Evolutionary conservation across 2,113 vertebrate genomes (phyloP).

Genomic region (Pionites leucogaster): DNA sequence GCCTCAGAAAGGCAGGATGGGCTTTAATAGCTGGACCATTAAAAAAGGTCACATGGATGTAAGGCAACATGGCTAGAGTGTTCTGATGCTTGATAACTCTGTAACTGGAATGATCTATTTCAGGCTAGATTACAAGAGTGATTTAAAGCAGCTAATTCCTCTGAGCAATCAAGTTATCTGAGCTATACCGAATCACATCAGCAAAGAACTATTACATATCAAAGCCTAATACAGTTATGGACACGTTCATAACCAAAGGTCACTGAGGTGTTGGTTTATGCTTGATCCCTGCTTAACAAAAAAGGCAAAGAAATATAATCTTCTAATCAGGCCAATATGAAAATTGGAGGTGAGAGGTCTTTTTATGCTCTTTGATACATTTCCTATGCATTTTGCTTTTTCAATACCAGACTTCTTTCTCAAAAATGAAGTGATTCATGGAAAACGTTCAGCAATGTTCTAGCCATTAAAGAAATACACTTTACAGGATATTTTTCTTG

Average conservation of each 20-base stretch:
- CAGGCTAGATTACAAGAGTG: neutral
- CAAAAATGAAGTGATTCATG: neutral
- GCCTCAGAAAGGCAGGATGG: neutral
- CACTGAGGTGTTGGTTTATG: neutral
- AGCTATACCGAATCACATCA: neutral
- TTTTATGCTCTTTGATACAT: neutral
- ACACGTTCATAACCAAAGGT: neutral
- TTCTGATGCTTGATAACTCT: neutral
- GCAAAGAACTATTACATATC: neutral
- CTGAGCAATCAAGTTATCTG: neutral
- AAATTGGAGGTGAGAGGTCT: neutral
- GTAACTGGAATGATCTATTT: neutral
- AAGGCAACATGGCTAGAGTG: neutral
- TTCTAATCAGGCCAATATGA: neutral
- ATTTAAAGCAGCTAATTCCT: conserved; percentile 20
- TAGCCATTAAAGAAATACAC: neutral
- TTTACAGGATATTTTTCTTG: neutral
- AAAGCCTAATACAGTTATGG: conserved; percentile 12
- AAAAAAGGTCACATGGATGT: neutral
- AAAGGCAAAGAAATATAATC: neutral
- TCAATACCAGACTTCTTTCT: neutral
- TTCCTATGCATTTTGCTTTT: neutral
- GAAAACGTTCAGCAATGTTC: neutral
- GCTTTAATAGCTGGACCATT: neutral
- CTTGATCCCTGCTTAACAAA: neutral